Evolutionary conservation across 2,888 invertebrate species (phyloP).

Genomic region (Acheta domesticus): DNA sequence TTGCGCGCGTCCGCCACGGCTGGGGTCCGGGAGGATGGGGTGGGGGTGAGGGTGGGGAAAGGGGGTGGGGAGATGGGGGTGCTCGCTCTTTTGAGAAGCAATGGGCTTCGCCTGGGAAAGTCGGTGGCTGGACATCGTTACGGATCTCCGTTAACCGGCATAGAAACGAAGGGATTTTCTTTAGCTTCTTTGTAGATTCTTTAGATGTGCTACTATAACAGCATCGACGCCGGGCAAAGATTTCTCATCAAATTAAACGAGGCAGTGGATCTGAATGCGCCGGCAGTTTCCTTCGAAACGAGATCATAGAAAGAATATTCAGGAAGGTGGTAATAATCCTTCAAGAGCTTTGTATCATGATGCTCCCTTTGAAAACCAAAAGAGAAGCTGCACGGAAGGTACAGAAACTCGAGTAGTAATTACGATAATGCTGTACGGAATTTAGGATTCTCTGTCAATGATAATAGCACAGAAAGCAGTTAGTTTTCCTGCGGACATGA

Average conservation of each 20-base stretch:
- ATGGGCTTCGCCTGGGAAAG: background rate
- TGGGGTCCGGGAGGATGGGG: background rate
- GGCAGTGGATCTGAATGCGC: background rate
- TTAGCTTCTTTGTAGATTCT: background rate
- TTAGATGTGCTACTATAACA: background rate
- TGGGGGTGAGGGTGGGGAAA: background rate
- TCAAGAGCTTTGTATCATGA: too few relatives aligned
- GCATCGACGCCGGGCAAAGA: background rate
- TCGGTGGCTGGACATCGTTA: background rate
- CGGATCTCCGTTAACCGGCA: background rate
- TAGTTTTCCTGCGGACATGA: too few relatives aligned
- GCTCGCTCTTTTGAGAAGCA: conserved; percentile 5
- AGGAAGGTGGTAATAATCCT: too few relatives aligned
- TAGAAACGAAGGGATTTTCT: background rate
- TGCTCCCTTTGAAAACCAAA: too few relatives aligned
- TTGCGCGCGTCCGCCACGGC: background rate
- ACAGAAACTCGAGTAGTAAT: too few relatives aligned
- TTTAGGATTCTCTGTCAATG: too few relatives aligned
- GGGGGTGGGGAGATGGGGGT: background rate
- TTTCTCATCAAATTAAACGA: conserved; percentile 18
- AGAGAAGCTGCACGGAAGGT: too few relatives aligned
- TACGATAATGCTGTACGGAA: too few relatives aligned
- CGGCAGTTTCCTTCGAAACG: too few relatives aligned
- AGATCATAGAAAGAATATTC: too few relatives aligned
- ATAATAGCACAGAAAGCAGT: too few relatives aligned